Evolutionary conservation across 2,113 vertebrate genomes (phyloP), one percentile per base, ranked within the genome.

Genomic region (Sylvilagus bachmani): DNA sequence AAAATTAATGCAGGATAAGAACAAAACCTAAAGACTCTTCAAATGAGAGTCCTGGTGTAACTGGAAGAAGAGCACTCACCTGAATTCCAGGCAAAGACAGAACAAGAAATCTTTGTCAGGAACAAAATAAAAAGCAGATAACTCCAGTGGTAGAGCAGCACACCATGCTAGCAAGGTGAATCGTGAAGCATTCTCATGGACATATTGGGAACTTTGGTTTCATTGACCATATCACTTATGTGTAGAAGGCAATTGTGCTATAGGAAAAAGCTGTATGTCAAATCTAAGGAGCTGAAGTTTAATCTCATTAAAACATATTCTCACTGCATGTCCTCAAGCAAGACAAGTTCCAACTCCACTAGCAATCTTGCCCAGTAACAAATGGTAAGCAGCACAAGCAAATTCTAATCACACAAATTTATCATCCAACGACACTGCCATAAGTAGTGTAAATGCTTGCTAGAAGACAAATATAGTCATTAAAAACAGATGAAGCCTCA

Each of bases 341-440:
- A 86, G 44, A 53, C 90, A 82, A 69, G 62, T 16, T 22, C 17
- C 29, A 44, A 25, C 66, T 49, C 55, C 53, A 78, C 29, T 4
- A 12, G 19, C 12, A 29, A 69, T 33, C n/a, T 25, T 44, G n/a
- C 62, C 83, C 22, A 12, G 25, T 36, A 89, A 89, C 19, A 82
- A 89, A 85, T 24, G 44, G 55, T 19, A 86, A 78, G 31, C 6
- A 90, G 19, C 31, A 69, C 22, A 49, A 90, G 21, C 22, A 61
- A 70, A 80, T 74, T 78, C 84, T 84, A 84, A 88, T 91, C 29
- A 71, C 33, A 66, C 31, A 49, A 33, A 78, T 83, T 88, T 14
- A 71, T 90, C 90, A 73, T 49, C 7, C 19, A 79, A 8, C 24
- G 61, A 66, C 31, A 73, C 5, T 58, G 22, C 62, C 36, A 10